These are phyloP conservation scores for Creontiades dilutus DNA, from an alignment of 2,888 invertebrate species.

Conservation along the genomic window DNA sequence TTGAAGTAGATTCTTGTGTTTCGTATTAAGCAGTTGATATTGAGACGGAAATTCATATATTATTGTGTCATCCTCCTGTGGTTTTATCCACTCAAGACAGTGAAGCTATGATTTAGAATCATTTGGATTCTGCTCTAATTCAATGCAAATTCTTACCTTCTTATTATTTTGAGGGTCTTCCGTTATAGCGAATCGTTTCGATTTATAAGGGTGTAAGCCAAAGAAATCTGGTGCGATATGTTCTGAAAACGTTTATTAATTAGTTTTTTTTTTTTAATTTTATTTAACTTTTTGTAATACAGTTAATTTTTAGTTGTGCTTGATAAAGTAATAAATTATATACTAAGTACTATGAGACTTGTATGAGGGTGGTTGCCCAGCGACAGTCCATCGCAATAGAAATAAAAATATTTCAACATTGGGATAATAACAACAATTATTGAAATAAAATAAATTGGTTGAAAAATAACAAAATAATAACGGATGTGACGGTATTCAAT, in stretches of 20 bases:
- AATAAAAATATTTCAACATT: no score
- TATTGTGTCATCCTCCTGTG: background rate
- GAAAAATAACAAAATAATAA: no score
- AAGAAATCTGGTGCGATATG: background rate
- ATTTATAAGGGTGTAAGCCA: background rate
- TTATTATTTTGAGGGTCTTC: background rate
- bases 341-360: no score
- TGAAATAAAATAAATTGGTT: no score
- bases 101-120: background rate
- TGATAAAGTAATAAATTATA: no score
- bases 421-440: no score
- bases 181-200: slow-evolving; percentile 16
- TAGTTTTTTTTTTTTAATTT: no score
- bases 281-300: no score
- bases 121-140: slow-evolving; percentile 22
- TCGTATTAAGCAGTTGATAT: background rate
- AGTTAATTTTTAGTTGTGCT: no score
- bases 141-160: slow-evolving; percentile 10
- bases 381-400: no score
- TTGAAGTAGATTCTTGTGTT: slow-evolving; percentile 29
- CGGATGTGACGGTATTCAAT: no score
- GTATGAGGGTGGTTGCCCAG: no score
- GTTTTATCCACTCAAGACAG: background rate
- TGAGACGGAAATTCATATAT: background rate
- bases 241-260: slow-evolving; percentile 27